Percentiles rank a stretch among this genome's conserved stretches.
phyloP scores from a whole-genome alignment of 1,140 invertebrate species.

The Luehdorfia chinensis region DNA sequence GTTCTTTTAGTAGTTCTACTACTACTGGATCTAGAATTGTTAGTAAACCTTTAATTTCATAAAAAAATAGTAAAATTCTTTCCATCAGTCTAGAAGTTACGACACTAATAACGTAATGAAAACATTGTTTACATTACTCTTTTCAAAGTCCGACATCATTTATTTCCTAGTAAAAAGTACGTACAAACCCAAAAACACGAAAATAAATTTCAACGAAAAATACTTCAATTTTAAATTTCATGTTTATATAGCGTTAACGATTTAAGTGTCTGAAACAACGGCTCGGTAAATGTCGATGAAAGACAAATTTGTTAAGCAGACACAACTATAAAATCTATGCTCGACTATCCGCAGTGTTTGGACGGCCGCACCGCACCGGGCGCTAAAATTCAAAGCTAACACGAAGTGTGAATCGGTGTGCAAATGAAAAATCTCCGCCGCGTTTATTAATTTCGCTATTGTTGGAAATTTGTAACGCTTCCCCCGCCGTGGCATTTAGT shows the following conservation, averaged over 20 bases:
- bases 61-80: no score
- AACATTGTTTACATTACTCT: no score
- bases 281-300: constrained; percentile 21
- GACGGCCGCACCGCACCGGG: constrained; percentile 14
- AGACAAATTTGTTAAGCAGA: constrained; percentile 27
- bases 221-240: no score
- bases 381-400: constrained; percentile 57
- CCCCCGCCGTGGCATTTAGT: constrained; percentile 30
- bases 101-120: no score
- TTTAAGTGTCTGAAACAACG: not conserved
- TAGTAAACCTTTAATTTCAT: no score
- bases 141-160: no score
- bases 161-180: no score
- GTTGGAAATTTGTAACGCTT: constrained; percentile 55
- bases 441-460: constrained; percentile 63
- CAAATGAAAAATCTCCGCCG: constrained; percentile 62
- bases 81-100: no score
- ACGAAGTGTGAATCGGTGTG: constrained; percentile 47
- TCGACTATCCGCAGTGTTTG: constrained; percentile 27
- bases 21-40: no score
- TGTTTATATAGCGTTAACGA: not conserved
- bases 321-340: constrained; percentile 28
- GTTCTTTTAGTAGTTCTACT: no score
- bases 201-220: no score
- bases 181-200: no score